Evolutionary conservation across 2,113 vertebrate genomes (phyloP).

Genomic region (Silurus meridionalis): DNA sequence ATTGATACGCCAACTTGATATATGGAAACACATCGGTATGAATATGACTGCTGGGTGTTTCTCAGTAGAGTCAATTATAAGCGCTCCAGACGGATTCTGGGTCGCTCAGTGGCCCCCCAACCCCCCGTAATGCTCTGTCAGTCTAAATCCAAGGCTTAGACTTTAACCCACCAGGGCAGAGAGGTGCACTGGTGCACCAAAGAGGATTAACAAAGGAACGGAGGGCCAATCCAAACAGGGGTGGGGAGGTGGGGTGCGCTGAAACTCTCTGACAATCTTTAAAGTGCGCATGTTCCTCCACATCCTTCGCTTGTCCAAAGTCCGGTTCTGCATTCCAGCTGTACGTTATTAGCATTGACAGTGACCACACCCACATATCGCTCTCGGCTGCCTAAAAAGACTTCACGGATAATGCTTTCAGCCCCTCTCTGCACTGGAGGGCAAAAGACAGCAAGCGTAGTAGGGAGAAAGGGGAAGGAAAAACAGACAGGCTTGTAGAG

Average conservation of each 20-base stretch:
- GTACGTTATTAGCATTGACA: slow-evolving; percentile 41
- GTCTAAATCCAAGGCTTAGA: slow-evolving; percentile 42
- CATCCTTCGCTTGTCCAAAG: background rate
- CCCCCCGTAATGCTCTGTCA: slow-evolving; percentile 11
- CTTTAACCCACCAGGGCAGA: slow-evolving; percentile 36
- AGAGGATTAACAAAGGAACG: slow-evolving; percentile 46
- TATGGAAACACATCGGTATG: slow-evolving; percentile 1
- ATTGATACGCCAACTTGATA: slow-evolving; percentile 13
- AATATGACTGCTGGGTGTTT: slow-evolving; percentile 44
- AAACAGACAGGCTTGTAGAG: slow-evolving; percentile 7
- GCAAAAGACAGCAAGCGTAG: background rate
- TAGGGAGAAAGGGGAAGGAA: slow-evolving; percentile 6
- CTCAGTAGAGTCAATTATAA: slow-evolving; percentile 38
- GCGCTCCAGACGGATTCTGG: background rate
- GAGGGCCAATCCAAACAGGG: slow-evolving; percentile 7
- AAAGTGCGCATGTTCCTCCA: slow-evolving; percentile 25
- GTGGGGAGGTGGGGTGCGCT: background rate
- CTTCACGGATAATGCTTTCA: slow-evolving; percentile 51
- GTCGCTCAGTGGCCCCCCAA: slow-evolving; percentile 12
- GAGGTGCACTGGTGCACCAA: slow-evolving; percentile 45
- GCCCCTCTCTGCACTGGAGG: slow-evolving; percentile 49
- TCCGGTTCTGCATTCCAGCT: background rate
- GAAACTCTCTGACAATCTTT: slow-evolving; percentile 40
- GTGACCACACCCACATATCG: slow-evolving; percentile 13
- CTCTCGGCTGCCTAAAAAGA: slow-evolving; percentile 48